Percentiles rank a stretch among this genome's conserved stretches.
Conservation (phyloP, 2,113 vertebrate species). For the Brachypodius melanocephalos region DNA sequence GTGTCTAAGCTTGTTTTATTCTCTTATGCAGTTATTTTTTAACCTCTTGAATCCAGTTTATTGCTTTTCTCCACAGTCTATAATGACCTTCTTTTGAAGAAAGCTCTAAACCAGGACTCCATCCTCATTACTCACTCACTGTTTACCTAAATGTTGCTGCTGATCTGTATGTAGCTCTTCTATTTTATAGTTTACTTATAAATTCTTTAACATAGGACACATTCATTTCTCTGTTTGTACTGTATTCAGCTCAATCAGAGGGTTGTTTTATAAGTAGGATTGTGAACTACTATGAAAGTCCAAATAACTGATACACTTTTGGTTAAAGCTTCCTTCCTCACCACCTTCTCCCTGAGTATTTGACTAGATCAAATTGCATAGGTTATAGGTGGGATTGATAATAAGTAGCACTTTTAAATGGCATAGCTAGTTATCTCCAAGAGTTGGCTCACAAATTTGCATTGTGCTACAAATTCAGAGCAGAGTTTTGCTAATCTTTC, state of each 20-base stretch:
- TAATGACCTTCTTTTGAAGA: not conserved
- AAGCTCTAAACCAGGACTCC: not conserved
- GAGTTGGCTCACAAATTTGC: not conserved
- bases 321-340: not conserved
- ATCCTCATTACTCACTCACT: not conserved
- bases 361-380: not conserved
- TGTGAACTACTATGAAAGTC: not conserved
- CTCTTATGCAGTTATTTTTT: not conserved
- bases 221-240: not conserved
- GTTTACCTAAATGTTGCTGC: not conserved
- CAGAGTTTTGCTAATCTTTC: constrained; percentile 48
- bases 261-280: not conserved
- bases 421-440: not conserved
- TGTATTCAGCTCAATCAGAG: not conserved
- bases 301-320: not conserved
- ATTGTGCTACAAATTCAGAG: not conserved
- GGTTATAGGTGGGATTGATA: not conserved
- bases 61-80: not conserved
- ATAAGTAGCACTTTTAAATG: constrained; percentile 4
- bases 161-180: not conserved
- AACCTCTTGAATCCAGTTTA: not conserved
- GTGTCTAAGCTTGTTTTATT: not conserved
- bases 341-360: not conserved
- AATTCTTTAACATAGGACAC: not conserved
- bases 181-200: not conserved